Base-by-base conservation (phyloP, 2,888 invertebrate species). In the Parnassius apollo region DNA sequence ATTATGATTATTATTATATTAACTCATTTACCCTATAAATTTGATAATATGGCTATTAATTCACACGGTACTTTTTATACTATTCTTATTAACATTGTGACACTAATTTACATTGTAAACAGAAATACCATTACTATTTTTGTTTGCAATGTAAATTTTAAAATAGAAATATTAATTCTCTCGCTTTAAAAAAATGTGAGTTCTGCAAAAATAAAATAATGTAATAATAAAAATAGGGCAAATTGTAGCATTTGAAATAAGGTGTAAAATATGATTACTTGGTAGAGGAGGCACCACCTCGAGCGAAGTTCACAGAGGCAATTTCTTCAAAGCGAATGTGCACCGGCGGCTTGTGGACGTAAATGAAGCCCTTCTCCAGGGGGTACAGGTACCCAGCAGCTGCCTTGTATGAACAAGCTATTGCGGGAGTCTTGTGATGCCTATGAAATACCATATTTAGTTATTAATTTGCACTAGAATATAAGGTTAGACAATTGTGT, bases 321-420 rank as follows among this genome's bases (percentile, higher is more conserved):
- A 99, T 96, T 91, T 99, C 99, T 80, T 99, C 99, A 81, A 99
- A 99, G 9, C 99, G 95, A 65, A 99, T 98, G 78, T 99, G 99
- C 66, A 99, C 95, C 0, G 99, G 99, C 0, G 99, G 99, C 82
- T 99, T 99, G 88, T 99, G 99, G 1, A 99, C 97, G 82, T 98
- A 99, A 73, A 99, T 98, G 81, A 99, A 99, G 10, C 99, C 99
- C 75, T 99, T 94, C 85, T 99, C 99, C 52, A 99, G 86, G 0
- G 99, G 99, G 88, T 99, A 99, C 57, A 99, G 90, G 80, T 98
- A 96, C 1, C 99, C 99, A 0, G 98, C 98, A 0, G 99, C 97
- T 9, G 99, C 99, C 86, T 98, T 99, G 92, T 98, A 99, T 0
- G 99, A 99, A 83, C 99, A 99, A 57, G 97, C 95, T 58, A 99